These are phyloP conservation scores for Hyles euphorbiae DNA, from an alignment of 1,140 invertebrate genomes.

Conservation along the genomic window DNA sequence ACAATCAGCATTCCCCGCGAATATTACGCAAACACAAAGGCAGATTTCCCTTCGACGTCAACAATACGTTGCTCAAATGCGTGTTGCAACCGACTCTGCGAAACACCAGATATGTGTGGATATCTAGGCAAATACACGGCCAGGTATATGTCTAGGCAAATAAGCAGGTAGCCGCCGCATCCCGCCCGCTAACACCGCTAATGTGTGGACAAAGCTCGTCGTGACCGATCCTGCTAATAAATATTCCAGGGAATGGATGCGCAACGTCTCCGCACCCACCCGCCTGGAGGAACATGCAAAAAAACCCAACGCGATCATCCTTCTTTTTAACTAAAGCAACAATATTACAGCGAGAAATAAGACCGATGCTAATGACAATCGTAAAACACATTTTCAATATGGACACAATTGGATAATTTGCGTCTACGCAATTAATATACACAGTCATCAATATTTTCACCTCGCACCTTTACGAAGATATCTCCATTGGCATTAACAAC, in stretches of 20 bases:
- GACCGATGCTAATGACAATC: too few relatives aligned
- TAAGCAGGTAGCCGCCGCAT: constrained; percentile 47
- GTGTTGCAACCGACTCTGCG: constrained; percentile 52
- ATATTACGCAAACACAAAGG: constrained; percentile 43
- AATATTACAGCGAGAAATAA: too few relatives aligned
- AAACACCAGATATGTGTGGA: constrained; percentile 50
- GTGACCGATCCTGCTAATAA: constrained; percentile 68
- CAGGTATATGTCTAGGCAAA: constrained; percentile 49
- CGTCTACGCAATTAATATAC: constrained; percentile 16
- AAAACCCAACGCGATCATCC: too few relatives aligned
- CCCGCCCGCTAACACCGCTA: constrained; percentile 67
- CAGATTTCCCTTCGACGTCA: constrained; percentile 59
- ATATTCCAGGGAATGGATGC: constrained; percentile 61
- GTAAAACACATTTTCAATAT: neutral
- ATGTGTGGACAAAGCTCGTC: constrained; percentile 67
- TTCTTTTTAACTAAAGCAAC: too few relatives aligned
- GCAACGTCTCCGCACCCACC: constrained; percentile 14
- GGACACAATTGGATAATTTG: constrained; percentile 4
- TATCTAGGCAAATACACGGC: constrained; percentile 59
- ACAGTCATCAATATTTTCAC: constrained; percentile 34
- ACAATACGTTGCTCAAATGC: constrained; percentile 55
- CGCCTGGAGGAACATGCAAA: neutral
- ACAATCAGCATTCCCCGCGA: constrained; percentile 40
- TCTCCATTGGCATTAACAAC: constrained; percentile 55
- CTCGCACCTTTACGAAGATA: constrained; percentile 39